phyloP scores from a whole-genome alignment of 2,797 vertebrate genomes.

The Oreochromis mossambicus region DNA sequence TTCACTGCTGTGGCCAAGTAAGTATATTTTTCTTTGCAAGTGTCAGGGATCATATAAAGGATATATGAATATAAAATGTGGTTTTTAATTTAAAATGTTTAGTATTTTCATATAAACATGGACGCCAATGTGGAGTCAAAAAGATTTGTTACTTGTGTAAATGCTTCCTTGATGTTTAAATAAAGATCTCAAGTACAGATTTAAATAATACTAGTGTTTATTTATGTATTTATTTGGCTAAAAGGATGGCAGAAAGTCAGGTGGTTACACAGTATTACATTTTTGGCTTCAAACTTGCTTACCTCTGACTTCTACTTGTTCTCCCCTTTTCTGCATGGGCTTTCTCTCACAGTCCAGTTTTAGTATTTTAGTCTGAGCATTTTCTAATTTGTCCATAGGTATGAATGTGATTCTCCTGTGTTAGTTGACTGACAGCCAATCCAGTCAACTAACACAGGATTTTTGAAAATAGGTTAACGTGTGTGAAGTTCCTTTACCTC shows the following conservation, averaged over 20 bases:
- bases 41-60: background rate
- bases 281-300: background rate
- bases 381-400: background rate
- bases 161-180: background rate
- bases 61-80: background rate
- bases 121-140: background rate
- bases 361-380: background rate
- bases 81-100: background rate
- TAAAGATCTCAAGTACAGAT: background rate
- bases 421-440: background rate
- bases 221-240: background rate
- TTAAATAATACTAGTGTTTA: background rate
- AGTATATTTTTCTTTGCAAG: conserved; percentile 49
- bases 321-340: background rate
- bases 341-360: background rate
- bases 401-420: background rate
- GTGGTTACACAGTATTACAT: background rate
- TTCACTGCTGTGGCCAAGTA: conserved; percentile 93
- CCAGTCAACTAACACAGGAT: background rate
- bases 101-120: background rate
- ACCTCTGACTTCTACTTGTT: background rate
- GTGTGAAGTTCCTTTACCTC: background rate
- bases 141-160: background rate
- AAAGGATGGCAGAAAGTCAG: background rate
- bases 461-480: background rate